Base-by-base conservation (phyloP, 1,140 invertebrate genomes). In the Lucilia sericata region DNA sequence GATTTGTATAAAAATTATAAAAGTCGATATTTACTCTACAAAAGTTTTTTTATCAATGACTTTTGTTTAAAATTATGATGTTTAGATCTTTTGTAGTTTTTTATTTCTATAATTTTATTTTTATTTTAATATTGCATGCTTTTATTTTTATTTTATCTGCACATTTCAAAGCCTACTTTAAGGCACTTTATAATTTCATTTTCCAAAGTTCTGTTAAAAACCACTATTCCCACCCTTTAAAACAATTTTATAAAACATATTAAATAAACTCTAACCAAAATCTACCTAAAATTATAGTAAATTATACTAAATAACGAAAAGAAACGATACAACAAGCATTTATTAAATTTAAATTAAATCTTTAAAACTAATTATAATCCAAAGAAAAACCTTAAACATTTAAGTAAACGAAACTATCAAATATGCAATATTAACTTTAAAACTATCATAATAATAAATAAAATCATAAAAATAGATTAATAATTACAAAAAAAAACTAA, bases 361-460 rank as follows among this genome's bases (percentile, higher is more conserved):
- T 14, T 7, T 55, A 17, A 49, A 49, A 55, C 17, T n/a, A 55
- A 17, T 7, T 55, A 55, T 17, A 55, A 70, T 70, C n/a, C 17
- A 17, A n/a, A 30, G 3, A 3, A 30, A 30, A 30, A 30, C 1
- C 25, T 70, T 70, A 70, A 70, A 21, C 25, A 21, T 70, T 55
- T 70, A 70, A 70, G n/a, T 70, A 70, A 70, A 25, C 21, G 19
- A 70, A 70, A 70, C n/a, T 70, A 21, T 21, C n/a, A 21, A 70
- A 70, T 70, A 70, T 70, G 65, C 65, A 70, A 70, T 70, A 70
- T 70, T 70, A 70, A 70, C n/a, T 21, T 70, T 70, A 70, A 30
- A 70, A 70, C 65, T 70, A 70, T 70, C 21, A 10, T 60, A 60
- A 60, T 60, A 60, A n/a, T n/a, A 30, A 30, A 30, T 30, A 30